Evolutionary conservation across 2,888 invertebrate species (phyloP).

Genomic region (Limnephilus auricula): DNA sequence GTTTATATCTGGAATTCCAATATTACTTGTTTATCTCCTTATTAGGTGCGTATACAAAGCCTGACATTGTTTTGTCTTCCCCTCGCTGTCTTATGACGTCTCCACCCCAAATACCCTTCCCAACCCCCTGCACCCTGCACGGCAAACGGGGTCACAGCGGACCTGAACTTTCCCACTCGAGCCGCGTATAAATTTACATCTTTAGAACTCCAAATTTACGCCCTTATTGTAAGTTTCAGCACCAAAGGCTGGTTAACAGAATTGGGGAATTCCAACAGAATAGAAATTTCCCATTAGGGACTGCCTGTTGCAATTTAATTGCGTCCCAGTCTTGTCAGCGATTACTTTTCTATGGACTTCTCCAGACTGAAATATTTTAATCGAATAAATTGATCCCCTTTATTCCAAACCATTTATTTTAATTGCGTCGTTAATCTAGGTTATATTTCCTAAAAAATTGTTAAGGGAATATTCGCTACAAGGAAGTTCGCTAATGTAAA

Average conservation of each 20-base stretch:
- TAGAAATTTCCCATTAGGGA: not conserved
- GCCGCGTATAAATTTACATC: conserved; percentile 58
- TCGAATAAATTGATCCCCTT: not conserved
- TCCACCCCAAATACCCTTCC: not conserved
- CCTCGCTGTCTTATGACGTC: conserved; percentile 14
- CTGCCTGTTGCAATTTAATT: not conserved
- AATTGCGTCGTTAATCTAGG: not conserved
- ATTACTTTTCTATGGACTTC: not conserved
- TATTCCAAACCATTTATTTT: conserved; percentile 2
- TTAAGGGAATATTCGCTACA: not conserved
- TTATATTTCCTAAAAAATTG: not conserved
- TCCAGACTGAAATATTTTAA: not conserved
- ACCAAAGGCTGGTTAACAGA: not conserved
- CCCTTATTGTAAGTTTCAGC: conserved; percentile 46
- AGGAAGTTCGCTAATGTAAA: not conserved
- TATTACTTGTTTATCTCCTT: conserved; percentile 6
- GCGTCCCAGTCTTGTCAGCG: not conserved
- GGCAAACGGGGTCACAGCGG: conserved; percentile 23
- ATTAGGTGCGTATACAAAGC: not conserved
- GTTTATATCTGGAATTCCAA: not conserved
- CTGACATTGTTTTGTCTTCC: conserved; percentile 20
- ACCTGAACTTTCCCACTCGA: conserved; percentile 44
- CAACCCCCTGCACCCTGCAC: not conserved
- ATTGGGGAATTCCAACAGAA: not conserved
- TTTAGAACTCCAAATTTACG: conserved; percentile 56